A percentile compares a stretch with the other conserved stretches of the same genome.
These are phyloP conservation scores for Mythimna vitellina DNA, from an alignment of 2,888 invertebrate genomes.

Conservation along the genomic window DNA sequence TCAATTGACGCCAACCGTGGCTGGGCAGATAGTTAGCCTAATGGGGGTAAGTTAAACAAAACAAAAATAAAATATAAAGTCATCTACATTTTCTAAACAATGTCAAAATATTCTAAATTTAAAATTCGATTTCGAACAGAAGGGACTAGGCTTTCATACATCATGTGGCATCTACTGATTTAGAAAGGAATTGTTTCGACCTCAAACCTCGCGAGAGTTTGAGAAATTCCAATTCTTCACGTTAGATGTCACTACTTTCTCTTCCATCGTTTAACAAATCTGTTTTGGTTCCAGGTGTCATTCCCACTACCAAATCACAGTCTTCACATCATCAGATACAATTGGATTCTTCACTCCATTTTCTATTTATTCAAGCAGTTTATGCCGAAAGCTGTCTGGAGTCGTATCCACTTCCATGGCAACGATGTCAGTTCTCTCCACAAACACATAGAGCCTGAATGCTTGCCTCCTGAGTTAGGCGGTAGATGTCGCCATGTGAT, in stretches of 20 bases:
- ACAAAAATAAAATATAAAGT: background rate
- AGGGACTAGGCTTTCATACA: background rate
- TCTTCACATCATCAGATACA: constrained; percentile 94
- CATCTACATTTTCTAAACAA: background rate
- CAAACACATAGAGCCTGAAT: constrained; percentile 79
- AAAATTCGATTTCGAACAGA: background rate
- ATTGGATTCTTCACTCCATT: constrained; percentile 94
- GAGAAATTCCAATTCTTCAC: background rate
- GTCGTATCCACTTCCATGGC: constrained; percentile 85
- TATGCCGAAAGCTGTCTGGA: constrained; percentile 92
- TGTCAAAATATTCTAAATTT: background rate
- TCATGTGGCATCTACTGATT: constrained; percentile 31
- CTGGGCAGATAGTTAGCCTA: constrained; percentile 82
- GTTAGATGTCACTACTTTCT: constrained; percentile 34
- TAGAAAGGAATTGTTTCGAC: constrained; percentile 2
- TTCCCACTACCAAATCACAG: constrained; percentile 94
- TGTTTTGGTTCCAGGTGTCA: constrained; percentile 88
- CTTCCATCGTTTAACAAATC: background rate
- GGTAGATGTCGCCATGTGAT: constrained; percentile 89
- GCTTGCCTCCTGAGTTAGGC: constrained; percentile 83
- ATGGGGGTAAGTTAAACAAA: constrained; percentile 77
- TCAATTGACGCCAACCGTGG: constrained; percentile 81
- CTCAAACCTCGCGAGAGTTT: background rate
- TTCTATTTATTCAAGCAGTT: constrained; percentile 95
- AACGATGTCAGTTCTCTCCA: constrained; percentile 82